Evolutionary conservation across 2,888 invertebrate species (phyloP), one percentile per base, ranked within the genome.

Genomic region (Dugesia japonica): DNA sequence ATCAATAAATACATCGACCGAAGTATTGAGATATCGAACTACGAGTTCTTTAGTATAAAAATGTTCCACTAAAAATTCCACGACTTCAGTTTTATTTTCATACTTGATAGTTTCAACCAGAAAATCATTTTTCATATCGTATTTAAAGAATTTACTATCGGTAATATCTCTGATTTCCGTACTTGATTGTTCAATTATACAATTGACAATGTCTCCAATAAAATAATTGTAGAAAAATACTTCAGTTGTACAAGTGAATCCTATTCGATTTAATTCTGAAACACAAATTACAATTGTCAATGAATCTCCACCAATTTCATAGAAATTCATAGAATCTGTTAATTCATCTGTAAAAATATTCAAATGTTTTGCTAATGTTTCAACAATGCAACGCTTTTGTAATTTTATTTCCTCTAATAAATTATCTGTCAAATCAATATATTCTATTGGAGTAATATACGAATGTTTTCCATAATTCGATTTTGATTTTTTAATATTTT

Each of bases 341-440:
- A 75, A 4, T 75, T 75, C 75, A 15, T 42, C 26, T 20, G 75
- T 26, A 9, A 71, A 56, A 23, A 42, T 27, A 71, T 75, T 42
- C 17, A 75, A 28, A 26, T 26, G 20, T 75, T 71, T 28, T 1
- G 75, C 75, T 27, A 75, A 17, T 9, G 56, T 28, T 1, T 26
- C 75, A 17, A 23, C 1, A 1, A 75, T 75, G 15, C 20, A 26
- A 4, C 15, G 17, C 17, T 75, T 75, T 26, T 75, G 23, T 4
- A 26, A 75, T 23, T 42, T 71, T 1, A 28, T 26, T 56, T 56
- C 56, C 4, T 4, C n/a, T 4, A 56, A 13, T 20, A n/a, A n/a
- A 7, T 56, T 4, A n/a, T 56, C 56, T 13, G 56, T 20, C 17
- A 20, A n/a, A 56, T 56, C 23, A 13, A 7, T 13, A 7, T 7